A percentile compares a stretch with the other conserved stretches of the same genome.
Evolutionary conservation across 2,113 vertebrate species (phyloP).

Genomic region (Poeciliopsis prolifica): DNA sequence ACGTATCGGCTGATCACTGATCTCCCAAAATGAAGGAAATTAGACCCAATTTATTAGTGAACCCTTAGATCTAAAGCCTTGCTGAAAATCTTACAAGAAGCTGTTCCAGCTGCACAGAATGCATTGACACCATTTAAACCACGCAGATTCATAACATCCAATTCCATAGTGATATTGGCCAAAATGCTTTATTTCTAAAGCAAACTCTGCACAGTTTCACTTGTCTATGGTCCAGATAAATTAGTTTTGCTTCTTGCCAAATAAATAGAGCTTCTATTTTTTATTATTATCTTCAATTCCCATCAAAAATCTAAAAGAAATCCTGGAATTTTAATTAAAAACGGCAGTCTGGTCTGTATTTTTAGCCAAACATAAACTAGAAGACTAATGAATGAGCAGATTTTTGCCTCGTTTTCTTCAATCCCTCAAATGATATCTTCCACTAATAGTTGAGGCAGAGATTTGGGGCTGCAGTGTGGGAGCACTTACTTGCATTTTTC

Average conservation of each 20-base stretch:
- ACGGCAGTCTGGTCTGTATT: background rate
- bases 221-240: background rate
- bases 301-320: background rate
- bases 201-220: background rate
- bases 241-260: too few relatives aligned
- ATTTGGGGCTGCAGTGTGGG: constrained; percentile 42
- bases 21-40: too few relatives aligned
- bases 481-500: constrained; percentile 18
- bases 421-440: constrained; percentile 38
- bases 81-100: too few relatives aligned
- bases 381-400: constrained; percentile 12
- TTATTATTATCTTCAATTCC: too few relatives aligned
- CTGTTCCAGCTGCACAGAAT: too few relatives aligned
- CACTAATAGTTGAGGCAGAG: constrained; percentile 25
- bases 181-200: background rate
- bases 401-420: constrained; percentile 6
- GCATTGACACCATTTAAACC: too few relatives aligned
- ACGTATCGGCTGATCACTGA: too few relatives aligned
- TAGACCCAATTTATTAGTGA: too few relatives aligned
- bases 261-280: too few relatives aligned
- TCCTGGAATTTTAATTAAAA: background rate
- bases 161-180: too few relatives aligned
- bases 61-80: too few relatives aligned
- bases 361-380: background rate
- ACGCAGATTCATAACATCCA: too few relatives aligned